Evolutionary conservation across 2,888 invertebrate species (phyloP), one percentile per base, ranked within the genome.

Genomic region (Nomada flava): DNA sequence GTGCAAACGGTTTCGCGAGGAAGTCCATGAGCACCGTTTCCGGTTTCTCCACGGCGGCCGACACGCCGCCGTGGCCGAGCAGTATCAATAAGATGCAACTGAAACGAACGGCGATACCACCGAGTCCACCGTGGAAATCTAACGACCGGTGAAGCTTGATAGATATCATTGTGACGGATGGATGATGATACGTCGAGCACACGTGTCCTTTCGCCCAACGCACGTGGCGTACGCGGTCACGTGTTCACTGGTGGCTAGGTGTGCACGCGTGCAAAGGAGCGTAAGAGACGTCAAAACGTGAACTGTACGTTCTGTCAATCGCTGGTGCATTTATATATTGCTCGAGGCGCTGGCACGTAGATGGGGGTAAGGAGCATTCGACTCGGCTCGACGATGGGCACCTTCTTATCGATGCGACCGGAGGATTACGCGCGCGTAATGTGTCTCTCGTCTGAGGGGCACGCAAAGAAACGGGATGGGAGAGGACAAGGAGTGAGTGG

Each of bases 311-410:
- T 82, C 88, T 87, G 88, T 87, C 87, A 90, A 91, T 89, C 87
- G 87, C 78, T 84, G 87, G 86, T 86, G 89, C 87, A 89, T 85
- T 90, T 88, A 88, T 91, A 91, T 90, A 91, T 91, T 82, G 85
- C 84, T 82, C 76, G 86, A 84, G 83, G 44, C 73, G 77, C 74
- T 65, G 78, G 72, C 67, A 78, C 67, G 77, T 86, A 75, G 86
- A 81, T 64, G 88, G 88, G 88, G 86, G 85, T 83, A 82, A 83
- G 68, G 68, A 84, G 76, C 84, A 78, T 77, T 79, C 77, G 80
- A 73, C 65, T 42, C 59, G 57, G 4, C 23, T 20, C 57, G 23
- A 52, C 75, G 59, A 76, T 76, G 78, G 72, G 75, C 73, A 84
- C 70, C 75, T 86, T 86, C 84, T 87, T 87, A 87, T 87, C 87